These are phyloP conservation scores for Samia ricini DNA, from an alignment of 1,140 invertebrate genomes.

Conservation along the genomic window DNA sequence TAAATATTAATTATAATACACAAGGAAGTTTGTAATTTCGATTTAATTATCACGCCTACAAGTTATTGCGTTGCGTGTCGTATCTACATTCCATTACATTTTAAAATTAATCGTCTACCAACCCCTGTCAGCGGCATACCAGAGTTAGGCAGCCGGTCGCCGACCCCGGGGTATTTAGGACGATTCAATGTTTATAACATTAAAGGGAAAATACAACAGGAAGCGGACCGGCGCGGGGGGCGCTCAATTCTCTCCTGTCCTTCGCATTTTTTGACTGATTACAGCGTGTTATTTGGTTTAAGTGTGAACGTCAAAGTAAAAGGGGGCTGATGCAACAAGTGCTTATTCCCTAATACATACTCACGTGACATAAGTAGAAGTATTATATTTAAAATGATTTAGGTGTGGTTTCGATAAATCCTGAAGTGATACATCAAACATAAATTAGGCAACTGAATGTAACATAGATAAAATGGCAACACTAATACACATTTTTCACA, in stretches of 20 bases:
- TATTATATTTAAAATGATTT: constrained; percentile 4
- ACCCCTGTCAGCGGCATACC: constrained; percentile 57
- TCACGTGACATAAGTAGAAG: constrained; percentile 18
- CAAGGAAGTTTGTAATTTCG: constrained; percentile 4
- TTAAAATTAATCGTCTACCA: constrained; percentile 60
- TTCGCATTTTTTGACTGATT: constrained; percentile 30
- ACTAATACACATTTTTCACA: too few relatives aligned
- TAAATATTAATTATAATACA: neutral
- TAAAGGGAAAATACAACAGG: constrained; percentile 50
- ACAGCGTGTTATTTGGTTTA: constrained; percentile 13
- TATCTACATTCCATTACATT: constrained; percentile 57
- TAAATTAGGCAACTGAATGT: too few relatives aligned
- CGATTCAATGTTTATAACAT: constrained; percentile 56
- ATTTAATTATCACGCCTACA: constrained; percentile 8
- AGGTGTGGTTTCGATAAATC: too few relatives aligned
- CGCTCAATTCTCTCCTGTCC: constrained; percentile 29
- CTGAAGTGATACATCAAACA: too few relatives aligned
- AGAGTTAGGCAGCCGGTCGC: constrained; percentile 47
- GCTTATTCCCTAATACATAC: constrained; percentile 9
- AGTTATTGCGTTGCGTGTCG: constrained; percentile 41
- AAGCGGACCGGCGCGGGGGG: constrained; percentile 60
- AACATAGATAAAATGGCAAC: too few relatives aligned
- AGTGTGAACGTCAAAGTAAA: constrained; percentile 31
- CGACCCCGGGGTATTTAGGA: constrained; percentile 61
- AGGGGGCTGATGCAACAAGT: constrained; percentile 25